Evolutionary conservation across 2,888 invertebrate genomes (phyloP), one percentile per base, ranked within the genome.

Genomic region (Sarcophaga subvicina): DNA sequence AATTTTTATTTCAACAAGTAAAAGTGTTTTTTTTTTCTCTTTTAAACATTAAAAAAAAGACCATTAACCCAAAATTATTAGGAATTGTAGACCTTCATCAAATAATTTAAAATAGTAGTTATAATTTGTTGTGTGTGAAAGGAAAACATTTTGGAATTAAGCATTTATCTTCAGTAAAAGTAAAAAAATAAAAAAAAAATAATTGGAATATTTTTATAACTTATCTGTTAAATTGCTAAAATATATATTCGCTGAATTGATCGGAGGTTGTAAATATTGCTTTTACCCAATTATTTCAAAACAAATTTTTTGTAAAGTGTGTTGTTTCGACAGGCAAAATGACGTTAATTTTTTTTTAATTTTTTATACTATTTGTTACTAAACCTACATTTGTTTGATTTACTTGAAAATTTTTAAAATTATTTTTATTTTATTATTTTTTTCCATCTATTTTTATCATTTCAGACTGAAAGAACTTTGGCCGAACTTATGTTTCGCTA

Each of bases 401-500:
- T 54, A 37, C 37, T 54, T 54, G 54, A 17, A 54, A 54, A 14
- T 25, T 22, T 66, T 72, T 20, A 47, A 69, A 69, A 69, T 69
- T 64, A 64, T 59, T 59, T 64, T 63, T 25, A 72, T 72, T 72
- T 45, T 80, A 20, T 79, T 45, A 12, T 69, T 80, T 66, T 69
- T 72, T 71, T 47, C 70, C 20, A 69, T 83, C 59, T 80, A n/a
- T 71, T 90, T 89, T 88, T 91, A 90, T 91, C 88, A 89, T 94
- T 94, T 81, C 94, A 97, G 96, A 97, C 97, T 88, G 97, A 97
- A 94, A 96, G 96, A 92, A 96, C 97, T 81, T 94, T 97, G 90
- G 95, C 95, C 88, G 96, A 96, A 93, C 94, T 97, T 80, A 95
- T 97, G 93, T 92, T 92, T 90, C 91, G 90, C 89, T 92, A 89